Evolutionary conservation across 2,888 invertebrate species (phyloP).

Genomic region (Aphrophora alni): DNA sequence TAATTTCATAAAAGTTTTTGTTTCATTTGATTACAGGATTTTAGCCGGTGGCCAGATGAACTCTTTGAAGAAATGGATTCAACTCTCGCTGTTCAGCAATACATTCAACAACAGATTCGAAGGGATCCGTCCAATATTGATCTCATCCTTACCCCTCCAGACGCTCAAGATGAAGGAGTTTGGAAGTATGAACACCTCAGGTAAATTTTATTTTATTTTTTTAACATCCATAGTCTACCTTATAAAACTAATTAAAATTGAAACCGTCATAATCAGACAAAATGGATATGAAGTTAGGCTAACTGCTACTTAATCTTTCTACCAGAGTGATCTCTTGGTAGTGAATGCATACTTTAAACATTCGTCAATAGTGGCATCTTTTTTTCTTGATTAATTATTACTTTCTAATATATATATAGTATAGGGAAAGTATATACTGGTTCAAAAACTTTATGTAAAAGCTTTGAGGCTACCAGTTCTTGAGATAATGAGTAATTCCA

Average conservation of each 20-base stretch:
- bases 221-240: background rate
- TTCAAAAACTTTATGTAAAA: too few species aligned
- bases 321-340: background rate
- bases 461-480: too few species aligned
- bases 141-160: conserved; percentile 93
- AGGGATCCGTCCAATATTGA: conserved; percentile 93
- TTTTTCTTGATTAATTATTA: too few species aligned
- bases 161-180: conserved; percentile 97
- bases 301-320: background rate
- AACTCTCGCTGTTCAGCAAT: conserved; percentile 97
- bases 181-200: conserved; percentile 99
- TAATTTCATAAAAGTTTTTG: background rate
- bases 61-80: conserved; percentile 99
- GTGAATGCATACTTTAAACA: background rate
- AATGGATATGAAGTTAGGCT: too few species aligned
- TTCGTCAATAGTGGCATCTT: too few species aligned
- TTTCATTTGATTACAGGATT: conserved; percentile 73
- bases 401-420: too few species aligned
- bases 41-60: conserved; percentile 97
- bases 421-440: too few species aligned
- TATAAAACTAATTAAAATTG: too few species aligned
- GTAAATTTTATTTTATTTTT: conserved; percentile 59
- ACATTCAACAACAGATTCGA: conserved; percentile 96
- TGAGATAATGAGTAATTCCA: too few species aligned
- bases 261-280: too few species aligned